Conservation (phyloP, 2,797 vertebrate genomes). For the Acestrorhynchus altus region DNA sequence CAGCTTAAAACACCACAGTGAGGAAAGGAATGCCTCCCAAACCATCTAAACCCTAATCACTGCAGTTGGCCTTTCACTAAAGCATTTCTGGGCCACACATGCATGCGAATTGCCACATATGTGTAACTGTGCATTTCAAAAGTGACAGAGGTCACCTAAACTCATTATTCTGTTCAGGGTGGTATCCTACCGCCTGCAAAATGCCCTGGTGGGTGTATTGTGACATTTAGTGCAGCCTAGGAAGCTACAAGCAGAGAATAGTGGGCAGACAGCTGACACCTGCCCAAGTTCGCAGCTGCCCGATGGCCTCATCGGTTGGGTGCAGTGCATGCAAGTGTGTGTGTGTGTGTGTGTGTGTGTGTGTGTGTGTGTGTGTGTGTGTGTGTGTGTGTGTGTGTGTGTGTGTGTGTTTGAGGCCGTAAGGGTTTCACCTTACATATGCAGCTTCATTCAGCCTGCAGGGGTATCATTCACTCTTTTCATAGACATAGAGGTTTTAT, state of each 20-base stretch:
- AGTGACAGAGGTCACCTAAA: not conserved
- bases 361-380: slow-evolving; percentile 41
- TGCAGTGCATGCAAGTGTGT: slow-evolving; percentile 41
- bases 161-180: not conserved
- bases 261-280: slow-evolving; percentile 63
- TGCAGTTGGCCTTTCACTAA: not conserved
- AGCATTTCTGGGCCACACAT: not conserved
- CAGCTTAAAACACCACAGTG: too few relatives aligned
- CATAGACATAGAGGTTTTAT: slow-evolving; percentile 25
- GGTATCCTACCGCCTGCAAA: not conserved
- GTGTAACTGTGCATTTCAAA: not conserved
- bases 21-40: not conserved
- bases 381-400: slow-evolving; percentile 46
- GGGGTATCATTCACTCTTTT: slow-evolving; percentile 41
- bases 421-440: slow-evolving; percentile 65
- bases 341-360: slow-evolving; percentile 45
- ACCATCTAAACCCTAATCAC: not conserved
- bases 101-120: not conserved
- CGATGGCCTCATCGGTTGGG: slow-evolving; percentile 38
- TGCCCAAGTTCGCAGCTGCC: slow-evolving; percentile 57
- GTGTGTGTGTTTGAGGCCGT: slow-evolving; percentile 39
- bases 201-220: not conserved
- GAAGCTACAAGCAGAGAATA: slow-evolving; percentile 45
- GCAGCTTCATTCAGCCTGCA: slow-evolving; percentile 42
- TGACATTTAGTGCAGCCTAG: slow-evolving; percentile 28